These are phyloP conservation scores for Saturnia pavonia DNA, from an alignment of 2,888 invertebrate species.

Conservation along the genomic window DNA sequence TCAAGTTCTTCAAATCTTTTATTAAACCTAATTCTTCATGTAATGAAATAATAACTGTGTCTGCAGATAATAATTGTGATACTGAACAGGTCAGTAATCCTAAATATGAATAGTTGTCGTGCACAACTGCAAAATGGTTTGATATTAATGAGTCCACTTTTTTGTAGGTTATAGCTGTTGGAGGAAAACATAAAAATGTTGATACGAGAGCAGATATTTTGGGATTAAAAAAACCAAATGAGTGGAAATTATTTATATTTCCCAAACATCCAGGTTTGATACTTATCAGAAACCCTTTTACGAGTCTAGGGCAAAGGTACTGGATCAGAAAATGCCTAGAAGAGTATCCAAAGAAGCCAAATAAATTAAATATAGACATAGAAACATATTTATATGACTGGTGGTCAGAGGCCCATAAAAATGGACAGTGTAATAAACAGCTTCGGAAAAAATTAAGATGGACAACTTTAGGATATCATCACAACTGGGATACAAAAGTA, in stretches of 20 bases:
- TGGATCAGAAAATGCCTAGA: conserved; percentile 91
- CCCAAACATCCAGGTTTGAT: conserved; percentile 87
- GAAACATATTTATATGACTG: conserved; percentile 74
- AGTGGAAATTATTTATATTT: conserved; percentile 86
- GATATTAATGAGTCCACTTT: not conserved
- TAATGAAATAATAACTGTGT: conserved; percentile 81
- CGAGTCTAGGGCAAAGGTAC: conserved; percentile 87
- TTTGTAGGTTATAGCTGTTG: conserved; percentile 34
- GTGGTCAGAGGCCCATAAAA: conserved; percentile 84
- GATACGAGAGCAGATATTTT: conserved; percentile 40
- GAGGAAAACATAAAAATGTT: not conserved
- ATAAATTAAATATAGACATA: conserved; percentile 85
- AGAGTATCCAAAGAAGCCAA: conserved; percentile 89
- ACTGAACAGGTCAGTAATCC: conserved; percentile 40
- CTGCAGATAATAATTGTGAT: conserved; percentile 42
- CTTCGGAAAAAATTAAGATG: conserved; percentile 87
- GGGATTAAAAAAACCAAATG: conserved; percentile 49
- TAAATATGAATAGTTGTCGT: not conserved
- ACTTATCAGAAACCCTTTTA: conserved; percentile 92
- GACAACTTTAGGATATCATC: conserved; percentile 98
- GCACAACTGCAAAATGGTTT: not conserved
- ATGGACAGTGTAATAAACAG: conserved; percentile 57
- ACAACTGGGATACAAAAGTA: conserved; percentile 98
- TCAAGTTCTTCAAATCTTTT: conserved; percentile 92
- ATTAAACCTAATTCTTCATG: conserved; percentile 84